phyloP scores from a whole-genome alignment of 2,113 vertebrate genomes.

The Actinemys pallida region DNA sequence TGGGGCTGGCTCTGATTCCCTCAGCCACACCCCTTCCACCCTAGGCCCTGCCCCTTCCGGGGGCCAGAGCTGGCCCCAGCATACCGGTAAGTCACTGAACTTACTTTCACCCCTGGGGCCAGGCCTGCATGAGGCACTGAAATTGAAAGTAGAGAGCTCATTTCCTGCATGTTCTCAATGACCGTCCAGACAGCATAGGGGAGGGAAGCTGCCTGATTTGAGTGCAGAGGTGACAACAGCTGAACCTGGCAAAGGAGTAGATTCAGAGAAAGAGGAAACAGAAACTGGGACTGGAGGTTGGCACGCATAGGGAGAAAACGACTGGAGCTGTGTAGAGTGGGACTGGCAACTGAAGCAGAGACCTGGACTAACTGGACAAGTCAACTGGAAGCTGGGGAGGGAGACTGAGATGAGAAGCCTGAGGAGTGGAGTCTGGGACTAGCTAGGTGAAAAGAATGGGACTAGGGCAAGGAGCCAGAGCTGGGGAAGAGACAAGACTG shows the following conservation, averaged over 20 bases:
- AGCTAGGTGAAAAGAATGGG: too few species aligned
- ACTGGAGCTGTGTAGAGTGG: not conserved
- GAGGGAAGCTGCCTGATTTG: not conserved
- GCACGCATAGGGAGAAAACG: not conserved
- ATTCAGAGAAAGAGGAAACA: not conserved
- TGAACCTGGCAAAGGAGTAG: not conserved
- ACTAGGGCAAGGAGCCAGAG: not conserved
- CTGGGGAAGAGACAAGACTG: not conserved
- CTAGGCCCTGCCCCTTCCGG: too few species aligned
- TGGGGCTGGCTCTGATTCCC: too few species aligned
- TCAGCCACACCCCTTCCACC: too few species aligned
- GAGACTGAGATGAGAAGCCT: not conserved
- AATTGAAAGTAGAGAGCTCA: not conserved
- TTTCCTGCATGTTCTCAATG: not conserved
- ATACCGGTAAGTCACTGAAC: too few species aligned
- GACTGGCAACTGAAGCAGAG: not conserved
- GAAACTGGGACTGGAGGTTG: not conserved
- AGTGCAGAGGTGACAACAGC: not conserved
- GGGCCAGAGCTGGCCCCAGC: too few species aligned
- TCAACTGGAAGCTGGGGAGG: too few species aligned
- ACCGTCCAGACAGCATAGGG: not conserved
- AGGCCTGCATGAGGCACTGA: not conserved
- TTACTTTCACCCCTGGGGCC: too few species aligned
- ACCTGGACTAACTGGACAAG: not conserved
- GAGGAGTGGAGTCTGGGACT: not conserved